Evolutionary conservation across 1,140 invertebrate genomes (phyloP).

Genomic region (Battus philenor): DNA sequence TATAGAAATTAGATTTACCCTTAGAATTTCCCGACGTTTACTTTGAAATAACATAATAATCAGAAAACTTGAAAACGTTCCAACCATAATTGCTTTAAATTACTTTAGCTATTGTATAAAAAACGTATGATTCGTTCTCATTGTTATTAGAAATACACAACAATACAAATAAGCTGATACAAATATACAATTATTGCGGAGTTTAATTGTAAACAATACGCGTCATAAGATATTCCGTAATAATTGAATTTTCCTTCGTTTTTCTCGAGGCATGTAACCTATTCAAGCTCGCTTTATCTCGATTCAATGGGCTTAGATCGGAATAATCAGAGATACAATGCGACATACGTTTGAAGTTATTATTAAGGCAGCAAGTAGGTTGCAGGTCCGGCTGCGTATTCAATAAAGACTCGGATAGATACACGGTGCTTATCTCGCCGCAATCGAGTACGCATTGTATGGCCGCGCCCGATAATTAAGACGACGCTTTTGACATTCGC

Average conservation of each 20-base stretch:
- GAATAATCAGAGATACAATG: slow-evolving; percentile 71
- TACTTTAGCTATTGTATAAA: slow-evolving; percentile 30
- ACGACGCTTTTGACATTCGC: slow-evolving; percentile 75
- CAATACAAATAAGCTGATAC: slow-evolving; percentile 3
- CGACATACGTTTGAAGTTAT: slow-evolving; percentile 71
- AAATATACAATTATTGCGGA: slow-evolving; percentile 6
- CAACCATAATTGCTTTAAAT: slow-evolving; percentile 45
- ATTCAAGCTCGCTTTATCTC: slow-evolving; percentile 55
- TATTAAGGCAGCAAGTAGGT: slow-evolving; percentile 66
- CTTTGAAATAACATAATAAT: slow-evolving; percentile 43
- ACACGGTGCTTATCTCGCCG: slow-evolving; percentile 66
- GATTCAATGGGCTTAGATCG: slow-evolving; percentile 65
- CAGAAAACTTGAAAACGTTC: slow-evolving; percentile 18
- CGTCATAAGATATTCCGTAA: slow-evolving; percentile 18
- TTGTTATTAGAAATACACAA: slow-evolving; percentile 7
- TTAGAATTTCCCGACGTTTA: slow-evolving; percentile 49
- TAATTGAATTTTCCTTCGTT: slow-evolving; percentile 32
- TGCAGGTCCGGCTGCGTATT: slow-evolving; percentile 58
- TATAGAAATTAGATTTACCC: slow-evolving; percentile 68
- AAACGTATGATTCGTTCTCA: slow-evolving; percentile 16
- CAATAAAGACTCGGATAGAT: slow-evolving; percentile 62
- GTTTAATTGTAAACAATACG: slow-evolving; percentile 5
- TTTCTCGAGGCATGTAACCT: slow-evolving; percentile 36
- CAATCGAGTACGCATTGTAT: slow-evolving; percentile 72
- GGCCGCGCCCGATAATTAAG: slow-evolving; percentile 72